Base-by-base conservation (phyloP, 2,888 invertebrate genomes). In the Eupithecia vulgata region DNA sequence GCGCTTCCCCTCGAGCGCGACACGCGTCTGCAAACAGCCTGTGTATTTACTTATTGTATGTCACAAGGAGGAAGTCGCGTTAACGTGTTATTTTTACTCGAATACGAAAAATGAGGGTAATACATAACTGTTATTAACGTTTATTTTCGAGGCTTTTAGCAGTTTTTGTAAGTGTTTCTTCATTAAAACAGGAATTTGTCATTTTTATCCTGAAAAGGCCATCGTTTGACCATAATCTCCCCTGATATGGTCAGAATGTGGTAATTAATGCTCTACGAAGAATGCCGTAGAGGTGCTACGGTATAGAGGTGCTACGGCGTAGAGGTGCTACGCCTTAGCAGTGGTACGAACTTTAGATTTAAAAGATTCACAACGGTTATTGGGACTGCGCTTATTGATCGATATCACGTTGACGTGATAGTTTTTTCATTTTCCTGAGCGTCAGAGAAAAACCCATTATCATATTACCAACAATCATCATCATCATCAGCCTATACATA, bases 291-390 rank as follows among this genome's bases (percentile, higher is more conserved):
- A n/a, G 34, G 25, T 13, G 30, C 77, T 74, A 72, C 69, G 73
- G n/a, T 70, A 74, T 73, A 72, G 75, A n/a, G 40, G 25, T 71
- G 76, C 76, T 76, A 71, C 75, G 67, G 42, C 64, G 68, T 70
- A 75, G 70, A 42, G 42, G 61, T n/a, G 66, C 61, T 72, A 72
- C 70, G 72, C 8, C 52, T 40, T 70, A 65, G 70, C 13, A 48
- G n/a, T 34, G 64, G 68, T 70, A 68, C 70, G 64, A 25, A 57
- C 57, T 17, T 45, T 7, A 45, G 45, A 48, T 21, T 21, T 48
- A 48, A 10, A 10, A 52, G n/a, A 52, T 52, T 4, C 21, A 10
- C 21, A 21, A 52, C 3, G 5, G 10, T 52, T 48, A 21, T 52
- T 52, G 48, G 8, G 10, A 3, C n/a, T 52, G 48, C 48, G 48